Conservation (phyloP, 2,797 vertebrate genomes). For the Hydrolagus colliei region DNA sequence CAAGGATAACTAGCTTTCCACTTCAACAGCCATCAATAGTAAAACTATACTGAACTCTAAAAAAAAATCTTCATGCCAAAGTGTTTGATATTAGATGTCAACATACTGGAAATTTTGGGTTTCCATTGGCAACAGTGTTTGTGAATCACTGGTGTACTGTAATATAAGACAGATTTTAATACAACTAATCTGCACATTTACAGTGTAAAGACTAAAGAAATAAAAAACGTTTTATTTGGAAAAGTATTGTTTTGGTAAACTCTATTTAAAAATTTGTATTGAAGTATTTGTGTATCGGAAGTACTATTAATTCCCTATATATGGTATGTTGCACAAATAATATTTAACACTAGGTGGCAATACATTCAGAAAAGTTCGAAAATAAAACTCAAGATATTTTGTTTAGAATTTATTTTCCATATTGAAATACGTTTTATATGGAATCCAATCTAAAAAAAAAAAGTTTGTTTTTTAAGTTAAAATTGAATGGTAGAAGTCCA, state of each 20-base stretch:
- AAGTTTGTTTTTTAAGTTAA: too few species aligned
- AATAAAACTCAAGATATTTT: background rate
- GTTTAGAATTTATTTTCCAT: background rate
- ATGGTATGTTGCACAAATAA: background rate
- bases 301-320: background rate
- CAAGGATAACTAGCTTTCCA: too few species aligned
- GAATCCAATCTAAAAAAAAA: background rate
- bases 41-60: too few species aligned
- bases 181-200: background rate
- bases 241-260: background rate
- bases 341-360: constrained; percentile 17
- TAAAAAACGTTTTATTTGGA: background rate
- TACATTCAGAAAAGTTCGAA: background rate
- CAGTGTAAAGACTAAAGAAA: background rate
- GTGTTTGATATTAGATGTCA: background rate
- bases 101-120: background rate
- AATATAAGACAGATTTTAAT: background rate
- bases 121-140: background rate
- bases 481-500: too few species aligned
- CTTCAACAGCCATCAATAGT: too few species aligned
- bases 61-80: too few species aligned
- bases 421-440: background rate
- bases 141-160: background rate
- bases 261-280: too few species aligned
- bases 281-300: background rate